A percentile compares a stretch with the other conserved stretches of the same genome.
These are phyloP conservation scores for Sylvietta virens DNA, from an alignment of 2,113 vertebrate genomes.

Conservation along the genomic window DNA sequence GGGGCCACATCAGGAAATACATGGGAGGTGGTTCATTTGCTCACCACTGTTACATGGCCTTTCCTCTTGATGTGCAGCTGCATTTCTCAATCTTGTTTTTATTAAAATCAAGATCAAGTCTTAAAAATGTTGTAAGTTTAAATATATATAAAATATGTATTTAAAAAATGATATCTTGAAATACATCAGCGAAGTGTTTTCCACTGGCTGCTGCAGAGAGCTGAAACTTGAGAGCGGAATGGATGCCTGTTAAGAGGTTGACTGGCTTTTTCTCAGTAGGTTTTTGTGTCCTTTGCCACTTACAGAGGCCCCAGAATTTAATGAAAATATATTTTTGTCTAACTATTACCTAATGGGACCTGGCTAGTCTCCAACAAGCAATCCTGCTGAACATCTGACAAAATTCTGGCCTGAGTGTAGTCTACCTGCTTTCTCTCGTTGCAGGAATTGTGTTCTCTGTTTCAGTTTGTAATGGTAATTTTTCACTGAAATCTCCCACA, in stretches of 20 bases:
- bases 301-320: background rate
- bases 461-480: background rate
- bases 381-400: background rate
- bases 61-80: background rate
- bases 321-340: background rate
- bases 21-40: background rate
- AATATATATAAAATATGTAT: background rate
- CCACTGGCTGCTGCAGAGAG: background rate
- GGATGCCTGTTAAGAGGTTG: background rate
- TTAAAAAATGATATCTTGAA: rapidly evolving
- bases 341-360: background rate
- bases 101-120: background rate
- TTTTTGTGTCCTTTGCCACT: background rate
- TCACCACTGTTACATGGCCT: background rate
- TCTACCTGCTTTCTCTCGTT: rapidly evolving
- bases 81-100: background rate
- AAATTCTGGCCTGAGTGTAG: background rate
- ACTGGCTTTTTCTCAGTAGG: background rate
- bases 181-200: background rate
- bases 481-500: background rate
- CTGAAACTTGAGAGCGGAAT: background rate
- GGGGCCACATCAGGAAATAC: background rate
- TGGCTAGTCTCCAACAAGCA: background rate
- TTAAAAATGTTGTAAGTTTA: background rate
- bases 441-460: background rate